Evolutionary conservation across 1,140 invertebrate species (phyloP).

Genomic region (Wiebesia pumilae): DNA sequence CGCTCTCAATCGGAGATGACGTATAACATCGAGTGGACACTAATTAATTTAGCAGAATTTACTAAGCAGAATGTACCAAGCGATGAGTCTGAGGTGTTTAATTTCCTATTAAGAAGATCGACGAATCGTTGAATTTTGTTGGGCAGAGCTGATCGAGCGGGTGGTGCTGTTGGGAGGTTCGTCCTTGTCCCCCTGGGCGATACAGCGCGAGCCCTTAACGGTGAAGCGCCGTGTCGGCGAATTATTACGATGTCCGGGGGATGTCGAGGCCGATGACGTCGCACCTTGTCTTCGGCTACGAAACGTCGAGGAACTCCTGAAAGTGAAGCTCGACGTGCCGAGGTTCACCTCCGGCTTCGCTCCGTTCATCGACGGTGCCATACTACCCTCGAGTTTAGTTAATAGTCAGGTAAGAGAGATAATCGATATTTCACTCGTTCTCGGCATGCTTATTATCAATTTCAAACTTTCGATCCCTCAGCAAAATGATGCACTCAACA

Average conservation of each 20-base stretch:
- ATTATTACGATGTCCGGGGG: conserved; percentile 85
- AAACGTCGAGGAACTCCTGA: conserved; percentile 82
- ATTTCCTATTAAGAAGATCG: background rate
- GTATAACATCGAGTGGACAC: too few relatives aligned
- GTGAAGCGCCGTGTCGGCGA: conserved; percentile 87
- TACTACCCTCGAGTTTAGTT: conserved; percentile 73
- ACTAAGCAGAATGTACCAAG: background rate
- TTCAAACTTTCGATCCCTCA: background rate
- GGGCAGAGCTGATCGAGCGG: conserved; percentile 91
- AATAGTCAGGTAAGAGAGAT: conserved; percentile 62
- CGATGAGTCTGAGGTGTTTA: background rate
- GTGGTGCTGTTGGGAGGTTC: conserved; percentile 95
- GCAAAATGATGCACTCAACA: background rate
- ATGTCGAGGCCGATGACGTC: conserved; percentile 85
- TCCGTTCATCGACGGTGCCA: conserved; percentile 90
- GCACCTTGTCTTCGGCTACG: conserved; percentile 88
- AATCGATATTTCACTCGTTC: conserved; percentile 7
- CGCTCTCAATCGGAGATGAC: too few relatives aligned
- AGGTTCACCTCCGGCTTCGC: conserved; percentile 91
- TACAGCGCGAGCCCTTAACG: conserved; percentile 89
- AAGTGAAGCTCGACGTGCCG: conserved; percentile 84
- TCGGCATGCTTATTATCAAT: background rate
- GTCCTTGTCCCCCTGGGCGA: conserved; percentile 95
- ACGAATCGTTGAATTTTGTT: background rate
- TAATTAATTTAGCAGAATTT: too few relatives aligned